phyloP scores from a whole-genome alignment of 2,888 invertebrate species.

The Temnothorax unifasciatus region DNA sequence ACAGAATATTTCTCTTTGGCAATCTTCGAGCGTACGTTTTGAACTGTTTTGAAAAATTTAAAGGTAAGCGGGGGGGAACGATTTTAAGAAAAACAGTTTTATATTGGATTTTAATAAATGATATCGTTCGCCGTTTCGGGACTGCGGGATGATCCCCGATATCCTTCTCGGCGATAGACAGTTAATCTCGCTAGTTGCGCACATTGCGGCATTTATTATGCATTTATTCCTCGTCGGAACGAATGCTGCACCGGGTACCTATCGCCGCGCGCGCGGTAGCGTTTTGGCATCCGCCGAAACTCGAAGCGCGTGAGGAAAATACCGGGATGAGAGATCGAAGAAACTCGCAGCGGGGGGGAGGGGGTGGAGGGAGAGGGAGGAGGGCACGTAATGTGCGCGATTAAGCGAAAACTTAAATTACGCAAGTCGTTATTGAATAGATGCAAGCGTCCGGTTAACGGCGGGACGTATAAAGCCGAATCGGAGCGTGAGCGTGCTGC shows the following conservation, averaged over 20 bases:
- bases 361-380: not conserved
- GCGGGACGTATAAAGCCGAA: conserved; percentile 56
- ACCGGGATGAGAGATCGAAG: conserved; percentile 14
- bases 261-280: not conserved
- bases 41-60: conserved; percentile 12
- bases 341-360: conserved; percentile 27
- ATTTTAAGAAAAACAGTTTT: not conserved
- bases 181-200: conserved; percentile 46
- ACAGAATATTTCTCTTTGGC: conserved; percentile 1
- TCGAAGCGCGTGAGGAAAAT: conserved; percentile 36
- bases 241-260: not conserved
- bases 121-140: not conserved
- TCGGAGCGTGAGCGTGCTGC: conserved; percentile 61
- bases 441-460: conserved; percentile 55
- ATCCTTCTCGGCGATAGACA: conserved; percentile 26
- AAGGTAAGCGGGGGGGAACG: not conserved
- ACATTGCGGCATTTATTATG: conserved; percentile 39
- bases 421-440: conserved; percentile 49
- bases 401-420: conserved; percentile 57
- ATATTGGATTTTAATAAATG: conserved; percentile 31
- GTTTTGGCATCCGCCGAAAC: not conserved
- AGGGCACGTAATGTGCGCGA: conserved; percentile 45
- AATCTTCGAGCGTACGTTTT: conserved; percentile 21
- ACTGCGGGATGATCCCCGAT: conserved; percentile 11
- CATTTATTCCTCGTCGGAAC: conserved; percentile 40